A percentile compares a stretch with the other conserved stretches of the same genome.
These are phyloP conservation scores for Recurvirostra avosetta DNA, from an alignment of 2,113 vertebrate genomes.

Conservation along the genomic window DNA sequence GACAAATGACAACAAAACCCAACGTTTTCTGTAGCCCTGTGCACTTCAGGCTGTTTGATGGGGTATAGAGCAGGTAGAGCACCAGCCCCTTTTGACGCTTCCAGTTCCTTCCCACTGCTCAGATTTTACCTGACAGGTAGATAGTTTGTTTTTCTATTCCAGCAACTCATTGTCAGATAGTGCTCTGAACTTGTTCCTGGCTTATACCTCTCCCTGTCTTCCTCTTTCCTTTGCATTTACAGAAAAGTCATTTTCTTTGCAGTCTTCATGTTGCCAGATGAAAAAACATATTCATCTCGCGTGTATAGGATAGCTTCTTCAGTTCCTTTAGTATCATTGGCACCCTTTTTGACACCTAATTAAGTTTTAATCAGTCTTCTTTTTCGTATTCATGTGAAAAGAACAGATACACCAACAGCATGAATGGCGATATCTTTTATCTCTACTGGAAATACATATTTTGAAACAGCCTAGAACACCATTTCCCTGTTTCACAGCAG, in stretches of 20 bases:
- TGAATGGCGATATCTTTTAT: neutral
- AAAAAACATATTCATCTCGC: neutral
- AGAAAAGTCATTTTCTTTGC: neutral
- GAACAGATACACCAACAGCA: neutral
- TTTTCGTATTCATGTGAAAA: neutral
- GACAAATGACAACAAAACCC: rapidly evolving
- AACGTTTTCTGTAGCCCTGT: rapidly evolving
- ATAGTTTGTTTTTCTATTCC: neutral
- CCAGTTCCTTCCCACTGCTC: neutral
- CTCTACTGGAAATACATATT: neutral
- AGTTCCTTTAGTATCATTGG: neutral
- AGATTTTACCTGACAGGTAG: neutral
- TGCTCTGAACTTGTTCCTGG: neutral
- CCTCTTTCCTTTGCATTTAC: neutral
- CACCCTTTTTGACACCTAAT: neutral
- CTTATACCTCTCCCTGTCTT: neutral
- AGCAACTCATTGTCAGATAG: rapidly evolving
- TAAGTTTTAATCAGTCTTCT: neutral
- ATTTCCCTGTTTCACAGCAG: neutral
- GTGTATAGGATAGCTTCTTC: rapidly evolving
- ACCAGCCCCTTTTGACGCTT: no score
- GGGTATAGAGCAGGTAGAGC: neutral
- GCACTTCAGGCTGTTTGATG: no score
- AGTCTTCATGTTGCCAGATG: neutral
- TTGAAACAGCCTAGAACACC: neutral